Evolutionary conservation across 2,888 invertebrate species (phyloP), one percentile per base, ranked within the genome.

Genomic region (Zaprionus bogoriensis): DNA sequence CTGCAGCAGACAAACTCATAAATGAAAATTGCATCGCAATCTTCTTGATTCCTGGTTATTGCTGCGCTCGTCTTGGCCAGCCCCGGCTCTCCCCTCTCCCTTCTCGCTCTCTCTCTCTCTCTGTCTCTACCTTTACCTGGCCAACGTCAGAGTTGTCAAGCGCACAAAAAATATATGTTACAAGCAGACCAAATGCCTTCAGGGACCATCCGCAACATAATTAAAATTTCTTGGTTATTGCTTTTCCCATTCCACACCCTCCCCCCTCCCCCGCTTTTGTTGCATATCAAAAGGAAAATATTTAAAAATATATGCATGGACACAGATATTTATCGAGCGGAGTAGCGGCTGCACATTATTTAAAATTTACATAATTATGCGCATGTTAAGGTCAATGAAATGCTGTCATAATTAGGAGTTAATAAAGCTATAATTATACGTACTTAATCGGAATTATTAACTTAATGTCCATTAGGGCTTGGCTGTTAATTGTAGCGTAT

Each of bases 21-120:
- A 87, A 77, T 83, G 87, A 61, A 79, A 79, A 83, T 79, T 83
- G 83, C 83, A 83, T 59, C 45, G 50, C 45, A 67, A 73, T 68
- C 73, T 74, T 61, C 74, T 64, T 74, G 62, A 58, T 62, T 47
- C 20, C 32, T 28, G 36, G 23, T 14, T 42, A 66, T 66, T 66
- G 62, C 41, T 52, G 20, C 42, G 25, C n/a, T 22, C 4, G 39
- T 19, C 17, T 10, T 44, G 45, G 19, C 36, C 38, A 27, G 28
- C 32, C 14, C n/a, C 10, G 20, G 14, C 12, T 1, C 22, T 23
- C 14, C 20, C 28, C n/a, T 39, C 20, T 22, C 7, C 23, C 61
- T 44, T 12, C 14, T 30, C n/a, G 32, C 28, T n/a, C n/a, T n/a
- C 2, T 20, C 27, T 10, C 23, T 28, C 19, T 5, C 36, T 3